These are phyloP conservation scores for Erethizon dorsatum DNA, from an alignment of 2,797 vertebrate genomes.

Conservation along the genomic window DNA sequence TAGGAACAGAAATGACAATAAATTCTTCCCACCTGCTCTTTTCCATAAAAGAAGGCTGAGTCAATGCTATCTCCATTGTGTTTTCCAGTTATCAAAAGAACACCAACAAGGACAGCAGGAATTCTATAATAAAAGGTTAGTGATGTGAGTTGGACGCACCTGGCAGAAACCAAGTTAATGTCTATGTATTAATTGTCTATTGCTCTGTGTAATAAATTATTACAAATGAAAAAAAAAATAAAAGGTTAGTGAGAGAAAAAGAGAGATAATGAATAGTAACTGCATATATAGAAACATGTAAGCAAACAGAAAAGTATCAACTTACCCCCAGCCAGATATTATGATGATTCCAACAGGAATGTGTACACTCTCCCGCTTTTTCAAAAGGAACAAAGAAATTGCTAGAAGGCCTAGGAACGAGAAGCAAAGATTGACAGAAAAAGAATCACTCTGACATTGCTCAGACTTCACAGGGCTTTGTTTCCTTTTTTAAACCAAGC, in stretches of 20 bases:
- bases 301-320: constrained; percentile 74
- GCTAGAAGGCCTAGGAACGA: constrained; percentile 94
- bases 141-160: not conserved
- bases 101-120: constrained; percentile 92
- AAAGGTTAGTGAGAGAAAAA: constrained; percentile 59
- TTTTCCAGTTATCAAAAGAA: constrained; percentile 93
- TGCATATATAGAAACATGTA: not conserved
- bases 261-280: not conserved
- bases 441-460: not conserved
- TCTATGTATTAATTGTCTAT: not conserved
- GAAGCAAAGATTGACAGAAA: constrained; percentile 61
- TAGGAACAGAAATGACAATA: constrained; percentile 44
- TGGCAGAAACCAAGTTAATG: not conserved
- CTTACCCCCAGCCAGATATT: constrained; percentile 97
- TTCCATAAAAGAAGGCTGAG: constrained; percentile 96
- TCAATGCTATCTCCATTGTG: constrained; percentile 91
- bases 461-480: constrained; percentile 2
- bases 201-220: not conserved
- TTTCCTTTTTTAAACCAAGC: not conserved
- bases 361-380: constrained; percentile 91
- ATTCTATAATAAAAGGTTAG: constrained; percentile 90
- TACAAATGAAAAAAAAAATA: constrained; percentile 56
- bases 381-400: constrained; percentile 94
- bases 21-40: constrained; percentile 92
- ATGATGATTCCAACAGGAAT: constrained; percentile 92